Conservation (phyloP, 2,888 invertebrate genomes). For the Phania funesta region DNA sequence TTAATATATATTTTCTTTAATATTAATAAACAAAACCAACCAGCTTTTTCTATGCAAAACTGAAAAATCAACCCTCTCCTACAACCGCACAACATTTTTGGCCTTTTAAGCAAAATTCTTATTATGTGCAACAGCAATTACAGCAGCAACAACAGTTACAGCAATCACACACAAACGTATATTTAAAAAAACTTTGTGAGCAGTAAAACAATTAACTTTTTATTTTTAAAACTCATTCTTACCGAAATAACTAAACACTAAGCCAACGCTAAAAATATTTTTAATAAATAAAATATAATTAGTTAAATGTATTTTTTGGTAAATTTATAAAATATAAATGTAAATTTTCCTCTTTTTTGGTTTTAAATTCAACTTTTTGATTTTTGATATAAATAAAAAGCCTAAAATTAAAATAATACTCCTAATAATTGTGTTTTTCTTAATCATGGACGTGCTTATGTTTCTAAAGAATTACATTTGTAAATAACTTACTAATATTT, state of each 20-base stretch:
- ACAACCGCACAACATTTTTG: slow-evolving; percentile 65
- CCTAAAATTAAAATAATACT: slow-evolving; percentile 8
- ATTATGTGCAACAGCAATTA: slow-evolving; percentile 59
- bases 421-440: slow-evolving; percentile 36
- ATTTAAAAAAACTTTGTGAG: slow-evolving; percentile 35
- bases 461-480: not conserved
- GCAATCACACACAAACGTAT: slow-evolving; percentile 34
- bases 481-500: too few relatives aligned
- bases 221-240: not conserved
- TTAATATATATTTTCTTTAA: slow-evolving; percentile 13
- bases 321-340: slow-evolving; percentile 38
- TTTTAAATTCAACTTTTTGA: slow-evolving; percentile 24
- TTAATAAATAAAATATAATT: slow-evolving; percentile 29
- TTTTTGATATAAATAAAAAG: slow-evolving; percentile 48
- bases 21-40: slow-evolving; percentile 25
- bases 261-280: slow-evolving; percentile 25
- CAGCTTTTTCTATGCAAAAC: slow-evolving; percentile 61
- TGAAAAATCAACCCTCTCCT: slow-evolving; percentile 60
- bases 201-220: slow-evolving; percentile 3
- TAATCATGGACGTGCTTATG: not conserved
- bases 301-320: slow-evolving; percentile 49
- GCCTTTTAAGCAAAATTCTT: slow-evolving; percentile 60
- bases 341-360: slow-evolving; percentile 12
- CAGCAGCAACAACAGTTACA: slow-evolving; percentile 44
- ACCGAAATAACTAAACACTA: slow-evolving; percentile 15